These are phyloP conservation scores for Caerostris extrusa DNA, from an alignment of 1,140 invertebrate genomes.

Conservation along the genomic window DNA sequence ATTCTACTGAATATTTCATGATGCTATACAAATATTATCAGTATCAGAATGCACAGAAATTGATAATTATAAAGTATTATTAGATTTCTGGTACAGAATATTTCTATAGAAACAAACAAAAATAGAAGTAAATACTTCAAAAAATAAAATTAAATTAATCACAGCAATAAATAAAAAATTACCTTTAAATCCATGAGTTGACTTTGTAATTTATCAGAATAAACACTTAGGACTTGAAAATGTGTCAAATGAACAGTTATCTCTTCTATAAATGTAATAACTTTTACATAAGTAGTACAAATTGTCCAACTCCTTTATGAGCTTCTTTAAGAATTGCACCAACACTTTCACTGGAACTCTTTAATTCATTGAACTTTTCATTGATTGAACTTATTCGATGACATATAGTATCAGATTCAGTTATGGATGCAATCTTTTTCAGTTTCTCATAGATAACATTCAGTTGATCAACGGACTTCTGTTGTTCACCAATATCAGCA, in stretches of 20 bases:
- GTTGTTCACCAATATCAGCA: conserved; percentile 92
- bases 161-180: conserved; percentile 80
- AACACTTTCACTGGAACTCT: conserved; percentile 91
- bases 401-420: conserved; percentile 92
- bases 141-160: no score
- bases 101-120: no score
- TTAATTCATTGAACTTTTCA: conserved; percentile 90
- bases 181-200: conserved; percentile 95
- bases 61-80: no score
- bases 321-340: conserved; percentile 89
- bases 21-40: no score
- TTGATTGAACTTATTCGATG: conserved; percentile 92
- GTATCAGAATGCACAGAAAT: no score
- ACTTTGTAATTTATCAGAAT: conserved; percentile 93
- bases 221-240: conserved; percentile 91
- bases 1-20: no score
- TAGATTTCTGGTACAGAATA: no score
- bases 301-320: conserved; percentile 89
- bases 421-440: conserved; percentile 94
- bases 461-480: conserved; percentile 91
- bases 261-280: conserved; percentile 94
- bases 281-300: conserved; percentile 93
- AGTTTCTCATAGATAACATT: conserved; percentile 92
- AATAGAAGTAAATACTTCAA: no score
- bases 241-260: conserved; percentile 90